A percentile compares a stretch with the other conserved stretches of the same genome.
phyloP scores from a whole-genome alignment of 2,888 invertebrate genomes.

The Nesidiocoris tenuis region DNA sequence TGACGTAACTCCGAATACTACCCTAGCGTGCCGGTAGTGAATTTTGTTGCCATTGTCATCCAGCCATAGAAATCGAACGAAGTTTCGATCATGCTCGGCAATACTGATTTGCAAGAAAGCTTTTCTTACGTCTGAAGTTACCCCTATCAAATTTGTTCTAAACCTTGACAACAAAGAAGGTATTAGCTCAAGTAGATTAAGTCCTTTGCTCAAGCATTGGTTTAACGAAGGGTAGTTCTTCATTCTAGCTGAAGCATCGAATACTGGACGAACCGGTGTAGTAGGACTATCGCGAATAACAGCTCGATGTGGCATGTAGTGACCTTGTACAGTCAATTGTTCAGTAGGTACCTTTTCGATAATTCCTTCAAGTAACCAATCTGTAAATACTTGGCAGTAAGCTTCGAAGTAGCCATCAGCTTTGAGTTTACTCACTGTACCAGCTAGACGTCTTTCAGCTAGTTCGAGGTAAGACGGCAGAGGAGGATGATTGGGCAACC shows the following conservation, averaged over 20 bases:
- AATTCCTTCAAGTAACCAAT: constrained; percentile 4
- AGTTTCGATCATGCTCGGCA: constrained; percentile 50
- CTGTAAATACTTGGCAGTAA: constrained; percentile 1
- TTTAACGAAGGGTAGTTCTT: constrained; percentile 46
- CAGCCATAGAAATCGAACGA: constrained; percentile 50
- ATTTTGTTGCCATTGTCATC: constrained; percentile 8
- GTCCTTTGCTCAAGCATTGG: constrained; percentile 50
- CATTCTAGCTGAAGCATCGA: constrained; percentile 35
- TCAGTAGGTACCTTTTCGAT: neutral
- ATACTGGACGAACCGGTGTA: constrained; percentile 4
- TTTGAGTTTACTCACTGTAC: neutral
- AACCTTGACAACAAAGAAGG: constrained; percentile 44
- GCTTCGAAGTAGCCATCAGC: neutral
- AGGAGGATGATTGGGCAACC: neutral
- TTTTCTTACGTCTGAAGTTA: constrained; percentile 50
- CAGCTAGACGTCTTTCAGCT: neutral
- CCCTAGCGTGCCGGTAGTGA: constrained; percentile 33
- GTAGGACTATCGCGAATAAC: constrained; percentile 34
- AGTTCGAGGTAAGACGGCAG: neutral
- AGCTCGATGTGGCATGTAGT: constrained; percentile 46
- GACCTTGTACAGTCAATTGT: neutral
- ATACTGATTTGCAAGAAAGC: constrained; percentile 53
- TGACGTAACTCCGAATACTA: constrained; percentile 41
- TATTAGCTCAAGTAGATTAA: constrained; percentile 48
- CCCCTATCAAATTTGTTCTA: constrained; percentile 43